Conservation (phyloP, 2,797 vertebrate genomes). For the Schizopygopsis malacanthus region DNA sequence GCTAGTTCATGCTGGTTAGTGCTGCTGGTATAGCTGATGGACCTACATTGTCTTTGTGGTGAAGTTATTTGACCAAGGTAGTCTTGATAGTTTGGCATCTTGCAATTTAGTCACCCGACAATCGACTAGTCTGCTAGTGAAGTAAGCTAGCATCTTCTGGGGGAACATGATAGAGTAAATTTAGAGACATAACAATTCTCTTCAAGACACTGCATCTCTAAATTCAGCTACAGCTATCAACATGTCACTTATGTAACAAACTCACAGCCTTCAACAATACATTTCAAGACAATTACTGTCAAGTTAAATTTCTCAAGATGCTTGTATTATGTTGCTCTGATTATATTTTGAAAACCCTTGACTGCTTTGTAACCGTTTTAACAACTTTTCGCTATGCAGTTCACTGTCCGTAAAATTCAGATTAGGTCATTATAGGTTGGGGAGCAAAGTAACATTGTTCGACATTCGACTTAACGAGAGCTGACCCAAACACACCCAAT, state of each 20-base stretch:
- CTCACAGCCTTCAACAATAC: background rate
- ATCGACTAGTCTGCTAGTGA: background rate
- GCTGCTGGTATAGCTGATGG: background rate
- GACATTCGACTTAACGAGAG: background rate
- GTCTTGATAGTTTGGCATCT: background rate
- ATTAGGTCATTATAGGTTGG: background rate
- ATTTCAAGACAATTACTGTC: slow-evolving; percentile 2
- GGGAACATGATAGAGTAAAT: background rate
- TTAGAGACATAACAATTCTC: background rate
- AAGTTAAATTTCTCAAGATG: background rate
- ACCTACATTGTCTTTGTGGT: background rate
- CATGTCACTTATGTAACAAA: background rate
- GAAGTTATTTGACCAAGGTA: background rate
- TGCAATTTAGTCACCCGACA: background rate
- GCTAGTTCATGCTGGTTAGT: background rate
- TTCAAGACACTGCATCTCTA: background rate
- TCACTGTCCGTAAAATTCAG: background rate
- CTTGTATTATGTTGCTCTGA: background rate
- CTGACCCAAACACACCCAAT: background rate
- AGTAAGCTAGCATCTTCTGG: background rate
- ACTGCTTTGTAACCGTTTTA: background rate
- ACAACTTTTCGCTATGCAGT: background rate
- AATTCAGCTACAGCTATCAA: background rate
- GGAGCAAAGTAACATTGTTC: background rate
- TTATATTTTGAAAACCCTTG: background rate